Evolutionary conservation across 2,113 vertebrate species (phyloP), one percentile per base, ranked within the genome.

Genomic region (Artemisiospiza belli): DNA sequence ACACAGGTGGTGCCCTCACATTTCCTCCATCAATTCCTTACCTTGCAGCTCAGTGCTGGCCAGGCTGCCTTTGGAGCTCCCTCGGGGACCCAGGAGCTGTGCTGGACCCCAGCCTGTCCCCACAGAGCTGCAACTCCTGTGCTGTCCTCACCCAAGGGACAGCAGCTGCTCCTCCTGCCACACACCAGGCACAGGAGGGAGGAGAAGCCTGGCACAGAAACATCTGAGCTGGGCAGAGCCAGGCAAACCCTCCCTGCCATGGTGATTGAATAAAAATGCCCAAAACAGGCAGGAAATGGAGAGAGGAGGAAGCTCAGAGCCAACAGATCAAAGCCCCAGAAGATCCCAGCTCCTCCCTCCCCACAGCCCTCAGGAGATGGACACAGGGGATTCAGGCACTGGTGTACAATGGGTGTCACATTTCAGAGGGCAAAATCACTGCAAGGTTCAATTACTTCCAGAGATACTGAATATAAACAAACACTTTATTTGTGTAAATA

Each of bases 401-500:
- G 6, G 1, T 33, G 30, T 21, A 35, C 76, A 80, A 81, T 0
- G 47, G 16, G 46, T 21, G 28, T 5, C 59, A 66, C 12, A 11
- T 43, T 74, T 28, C 46, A 69, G 23, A 75, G n/a, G 33, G 46
- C 74, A 69, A 66, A 90, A 73, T 30, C 6, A 62, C 55, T 11
- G 30, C 51, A 66, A 54, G 11, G 25, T 69, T 87, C 58, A 83
- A 5, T 1, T 8, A 35, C 67, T 91, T 33, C 75, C 68, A 90
- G 85, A 86, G 87, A 90, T 46, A 86, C 0, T 72, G 68, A 74
- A 74, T 85, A 85, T 35, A 95, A 95, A 79, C 78, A 85, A 70
- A 81, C 47, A 81, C 31, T 18, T 83, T 89, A 94, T 93, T 92
- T 88, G 67, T 87, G 86, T 80, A 77, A 95, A 95, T 74, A 80